Conservation (phyloP, 2,113 vertebrate species). For the Melanotaenia duboulayi region DNA sequence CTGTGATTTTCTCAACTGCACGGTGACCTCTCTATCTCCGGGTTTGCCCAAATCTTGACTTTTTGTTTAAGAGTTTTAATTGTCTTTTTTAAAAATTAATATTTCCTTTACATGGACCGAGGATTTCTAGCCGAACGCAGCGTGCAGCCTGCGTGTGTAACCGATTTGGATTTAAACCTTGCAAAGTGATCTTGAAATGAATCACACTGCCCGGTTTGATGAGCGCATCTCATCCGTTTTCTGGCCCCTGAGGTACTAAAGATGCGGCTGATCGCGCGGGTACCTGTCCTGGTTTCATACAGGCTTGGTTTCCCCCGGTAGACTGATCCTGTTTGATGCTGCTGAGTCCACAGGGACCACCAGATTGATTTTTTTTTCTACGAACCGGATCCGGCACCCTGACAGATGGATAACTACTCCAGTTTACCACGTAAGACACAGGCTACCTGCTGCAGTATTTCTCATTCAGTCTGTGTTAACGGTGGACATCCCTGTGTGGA, state of each 20-base stretch:
- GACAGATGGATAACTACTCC: conserved; percentile 80
- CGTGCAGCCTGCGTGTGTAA: conserved; percentile 1
- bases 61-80: background rate
- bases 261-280: conserved; percentile 66
- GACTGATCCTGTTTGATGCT: conserved; percentile 55
- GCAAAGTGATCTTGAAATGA: conserved; percentile 37
- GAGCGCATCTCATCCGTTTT: conserved; percentile 39
- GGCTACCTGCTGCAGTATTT: conserved; percentile 62
- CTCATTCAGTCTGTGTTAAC: conserved; percentile 16
- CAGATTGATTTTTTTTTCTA: conserved; percentile 19
- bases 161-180: conserved; percentile 64
- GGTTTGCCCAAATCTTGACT: conserved; percentile 22
- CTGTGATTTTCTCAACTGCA: conserved; percentile 10
- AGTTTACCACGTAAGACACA: conserved; percentile 76
- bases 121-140: conserved; percentile 27
- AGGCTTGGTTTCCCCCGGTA: conserved; percentile 67
- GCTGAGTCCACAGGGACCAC: conserved; percentile 42
- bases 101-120: conserved; percentile 27
- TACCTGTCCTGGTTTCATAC: conserved; percentile 60
- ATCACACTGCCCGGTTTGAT: conserved; percentile 7
- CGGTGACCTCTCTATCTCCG: conserved; percentile 18
- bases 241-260: conserved; percentile 43
- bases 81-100: background rate
- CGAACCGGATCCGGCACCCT: conserved; percentile 52
- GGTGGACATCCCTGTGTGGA: conserved; percentile 17